A percentile compares a stretch with the other conserved stretches of the same genome.
Evolutionary conservation across 2,797 vertebrate species (phyloP).

Genomic region (Scomberomorus guttatus): DNA sequence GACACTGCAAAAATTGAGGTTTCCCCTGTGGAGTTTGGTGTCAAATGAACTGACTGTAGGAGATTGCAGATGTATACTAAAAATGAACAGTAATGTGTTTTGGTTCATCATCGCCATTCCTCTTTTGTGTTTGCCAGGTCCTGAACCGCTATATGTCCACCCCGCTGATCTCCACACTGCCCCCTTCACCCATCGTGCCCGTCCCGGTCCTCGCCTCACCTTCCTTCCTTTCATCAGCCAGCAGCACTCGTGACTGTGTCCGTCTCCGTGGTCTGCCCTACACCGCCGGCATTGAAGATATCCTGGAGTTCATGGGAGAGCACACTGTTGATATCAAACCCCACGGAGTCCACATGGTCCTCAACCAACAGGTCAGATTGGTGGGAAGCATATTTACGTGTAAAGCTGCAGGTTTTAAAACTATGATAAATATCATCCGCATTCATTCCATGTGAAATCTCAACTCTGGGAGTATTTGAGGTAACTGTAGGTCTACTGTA

Average conservation of each 20-base stretch:
- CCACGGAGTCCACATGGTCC: slow-evolving; percentile 97
- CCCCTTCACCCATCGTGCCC: slow-evolving; percentile 90
- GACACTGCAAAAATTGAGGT: not conserved
- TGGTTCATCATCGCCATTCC: not conserved
- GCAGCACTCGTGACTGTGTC: slow-evolving; percentile 90
- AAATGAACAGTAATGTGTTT: not conserved
- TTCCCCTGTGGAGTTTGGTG: not conserved
- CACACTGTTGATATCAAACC: slow-evolving; percentile 95
- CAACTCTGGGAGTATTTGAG: not conserved
- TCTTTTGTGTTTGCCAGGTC: slow-evolving; percentile 83
- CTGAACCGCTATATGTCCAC: slow-evolving; percentile 95
- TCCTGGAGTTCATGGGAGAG: slow-evolving; percentile 96
- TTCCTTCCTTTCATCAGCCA: slow-evolving; percentile 89
- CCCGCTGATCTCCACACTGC: slow-evolving; percentile 93
- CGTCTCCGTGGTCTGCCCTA: slow-evolving; percentile 95
- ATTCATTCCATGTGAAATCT: not conserved
- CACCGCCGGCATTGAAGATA: slow-evolving; percentile 95
- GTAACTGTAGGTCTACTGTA: not conserved
- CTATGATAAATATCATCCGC: not conserved
- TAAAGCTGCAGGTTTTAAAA: not conserved
- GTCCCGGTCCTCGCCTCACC: slow-evolving; percentile 87
- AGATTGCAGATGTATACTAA: not conserved
- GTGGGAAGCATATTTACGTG: too few species aligned
- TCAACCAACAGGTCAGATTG: slow-evolving; percentile 94
- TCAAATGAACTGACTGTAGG: not conserved